Evolutionary conservation across 2,888 invertebrate species (phyloP).

Genomic region (Isotomurus palustris): DNA sequence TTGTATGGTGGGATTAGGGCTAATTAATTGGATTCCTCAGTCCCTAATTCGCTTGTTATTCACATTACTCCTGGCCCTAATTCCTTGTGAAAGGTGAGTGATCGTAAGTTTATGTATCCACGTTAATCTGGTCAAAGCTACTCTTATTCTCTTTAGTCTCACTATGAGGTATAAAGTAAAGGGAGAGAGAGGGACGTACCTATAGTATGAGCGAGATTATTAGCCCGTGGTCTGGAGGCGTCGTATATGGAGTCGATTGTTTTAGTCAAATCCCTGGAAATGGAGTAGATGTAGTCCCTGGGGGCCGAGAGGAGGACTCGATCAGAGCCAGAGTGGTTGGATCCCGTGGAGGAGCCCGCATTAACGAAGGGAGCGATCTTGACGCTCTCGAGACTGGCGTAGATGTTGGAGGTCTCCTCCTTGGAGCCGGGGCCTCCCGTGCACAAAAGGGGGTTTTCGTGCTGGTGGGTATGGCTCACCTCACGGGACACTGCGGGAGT

Average conservation of each 20-base stretch:
- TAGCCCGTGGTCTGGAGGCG: slow-evolving; percentile 45
- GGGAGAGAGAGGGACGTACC: slow-evolving; percentile 30
- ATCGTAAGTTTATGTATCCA: too few species aligned
- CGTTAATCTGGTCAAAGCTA: too few species aligned
- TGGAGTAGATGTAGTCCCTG: slow-evolving; percentile 47
- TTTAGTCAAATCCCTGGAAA: slow-evolving; percentile 47
- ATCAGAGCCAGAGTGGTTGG: slow-evolving; percentile 46
- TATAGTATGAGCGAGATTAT: slow-evolving; percentile 45
- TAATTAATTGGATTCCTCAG: too few species aligned
- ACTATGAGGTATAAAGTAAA: background rate
- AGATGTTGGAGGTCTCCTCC: slow-evolving; percentile 46
- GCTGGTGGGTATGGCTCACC: slow-evolving; percentile 46
- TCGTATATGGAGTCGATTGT: slow-evolving; percentile 47
- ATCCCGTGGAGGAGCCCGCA: slow-evolving; percentile 45
- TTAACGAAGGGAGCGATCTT: slow-evolving; percentile 46
- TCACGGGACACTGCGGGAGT: slow-evolving; percentile 46
- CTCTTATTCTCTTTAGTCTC: too few species aligned
- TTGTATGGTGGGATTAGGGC: too few species aligned
- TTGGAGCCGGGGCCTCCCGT: slow-evolving; percentile 43
- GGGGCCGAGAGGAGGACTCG: slow-evolving; percentile 46
- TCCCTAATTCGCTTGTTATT: too few species aligned
- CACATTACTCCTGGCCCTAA: too few species aligned
- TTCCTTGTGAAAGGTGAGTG: too few species aligned
- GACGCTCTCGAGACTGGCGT: slow-evolving; percentile 46
- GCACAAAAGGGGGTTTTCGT: slow-evolving; percentile 45